Percentiles rank a stretch among this genome's conserved stretches.
Conservation (phyloP, 2,797 vertebrate species). For the Paratrypauchen microcephalus region DNA sequence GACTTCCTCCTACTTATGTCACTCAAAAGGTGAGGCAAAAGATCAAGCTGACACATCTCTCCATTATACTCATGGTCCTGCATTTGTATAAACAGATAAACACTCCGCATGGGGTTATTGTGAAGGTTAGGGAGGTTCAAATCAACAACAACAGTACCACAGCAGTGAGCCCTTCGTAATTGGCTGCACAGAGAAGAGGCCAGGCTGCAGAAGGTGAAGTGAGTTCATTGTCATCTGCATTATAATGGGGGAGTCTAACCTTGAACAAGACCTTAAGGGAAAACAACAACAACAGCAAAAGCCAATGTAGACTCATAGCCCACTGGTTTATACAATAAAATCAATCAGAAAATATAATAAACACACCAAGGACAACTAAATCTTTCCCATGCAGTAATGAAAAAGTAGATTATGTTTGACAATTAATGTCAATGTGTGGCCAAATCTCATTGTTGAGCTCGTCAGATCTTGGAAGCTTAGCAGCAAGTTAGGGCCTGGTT, state of each 20-base stretch:
- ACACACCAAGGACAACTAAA: no score
- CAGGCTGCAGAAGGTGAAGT: constrained; percentile 13
- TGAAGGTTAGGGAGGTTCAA: constrained; percentile 31
- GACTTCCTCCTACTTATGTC: constrained; percentile 10
- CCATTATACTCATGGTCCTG: constrained; percentile 3
- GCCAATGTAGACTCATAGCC: not conserved
- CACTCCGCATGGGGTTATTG: not conserved
- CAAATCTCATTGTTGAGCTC: no score
- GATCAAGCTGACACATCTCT: constrained; percentile 10
- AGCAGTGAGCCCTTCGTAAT: constrained; percentile 31
- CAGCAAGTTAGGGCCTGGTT: no score
- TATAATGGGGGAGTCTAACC: constrained; percentile 6
- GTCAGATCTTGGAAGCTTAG: no score
- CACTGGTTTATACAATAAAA: not conserved
- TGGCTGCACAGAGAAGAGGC: constrained; percentile 18
- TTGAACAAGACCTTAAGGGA: not conserved
- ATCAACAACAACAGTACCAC: not conserved
- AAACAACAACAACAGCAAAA: not conserved
- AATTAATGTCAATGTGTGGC: no score
- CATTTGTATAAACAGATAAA: constrained; percentile 8
- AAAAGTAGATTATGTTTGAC: no score
- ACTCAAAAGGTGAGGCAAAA: constrained; percentile 17
- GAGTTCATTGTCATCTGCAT: constrained; percentile 18
- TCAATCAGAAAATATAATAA: no score
- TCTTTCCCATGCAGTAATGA: no score